Percentiles rank a stretch among this genome's conserved stretches.
phyloP scores from a whole-genome alignment of 2,113 vertebrate genomes.

The Labrus mixtus region DNA sequence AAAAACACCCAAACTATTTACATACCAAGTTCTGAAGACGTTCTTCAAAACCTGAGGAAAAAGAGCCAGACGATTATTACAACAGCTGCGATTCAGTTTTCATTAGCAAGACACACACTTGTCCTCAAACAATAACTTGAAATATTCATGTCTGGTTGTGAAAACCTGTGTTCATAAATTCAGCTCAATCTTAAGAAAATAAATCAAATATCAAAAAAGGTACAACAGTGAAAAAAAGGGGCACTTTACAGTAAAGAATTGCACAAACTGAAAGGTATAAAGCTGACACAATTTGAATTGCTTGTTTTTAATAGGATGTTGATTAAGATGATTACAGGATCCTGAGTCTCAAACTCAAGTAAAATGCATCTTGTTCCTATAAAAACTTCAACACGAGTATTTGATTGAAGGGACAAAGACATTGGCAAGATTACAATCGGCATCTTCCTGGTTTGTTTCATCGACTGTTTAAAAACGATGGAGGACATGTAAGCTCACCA shows the following conservation, averaged over 20 bases:
- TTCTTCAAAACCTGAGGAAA: constrained; percentile 13
- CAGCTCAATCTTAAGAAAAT: constrained; percentile 52
- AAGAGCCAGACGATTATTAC: constrained; percentile 32
- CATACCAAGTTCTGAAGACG: constrained; percentile 27
- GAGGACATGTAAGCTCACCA: too few relatives aligned
- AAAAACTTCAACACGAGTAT: neutral
- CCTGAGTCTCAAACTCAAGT: neutral
- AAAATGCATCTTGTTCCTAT: neutral
- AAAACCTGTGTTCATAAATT: constrained; percentile 15
- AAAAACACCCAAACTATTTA: constrained; percentile 47
- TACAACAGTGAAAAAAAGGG: constrained; percentile 42
- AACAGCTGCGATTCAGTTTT: constrained; percentile 12
- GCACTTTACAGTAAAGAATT: constrained; percentile 40
- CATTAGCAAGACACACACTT: constrained; percentile 1
- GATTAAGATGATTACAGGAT: too few relatives aligned
- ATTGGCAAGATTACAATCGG: too few relatives aligned
- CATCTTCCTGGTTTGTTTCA: too few relatives aligned
- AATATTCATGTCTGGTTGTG: constrained; percentile 20
- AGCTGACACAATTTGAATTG: constrained; percentile 20
- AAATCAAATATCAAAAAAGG: constrained; percentile 66
- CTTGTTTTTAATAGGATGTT: neutral
- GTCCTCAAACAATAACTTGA: neutral
- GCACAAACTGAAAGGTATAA: neutral
- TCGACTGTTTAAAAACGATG: too few relatives aligned
- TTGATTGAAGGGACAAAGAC: neutral